Conservation (phyloP, 2,888 invertebrate species). For the Amphipyra berbera region DNA sequence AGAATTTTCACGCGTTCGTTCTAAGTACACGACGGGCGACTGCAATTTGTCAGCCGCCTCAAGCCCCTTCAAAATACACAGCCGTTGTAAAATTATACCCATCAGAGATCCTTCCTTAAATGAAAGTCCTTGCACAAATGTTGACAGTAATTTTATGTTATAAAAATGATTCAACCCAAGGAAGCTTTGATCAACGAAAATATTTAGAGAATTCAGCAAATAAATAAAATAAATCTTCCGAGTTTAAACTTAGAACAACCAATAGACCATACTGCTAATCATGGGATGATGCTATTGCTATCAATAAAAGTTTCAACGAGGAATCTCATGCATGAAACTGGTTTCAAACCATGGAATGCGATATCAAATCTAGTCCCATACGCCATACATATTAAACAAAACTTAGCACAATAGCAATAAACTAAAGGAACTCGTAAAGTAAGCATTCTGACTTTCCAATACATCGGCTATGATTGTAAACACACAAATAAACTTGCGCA, state of each 20-base stretch:
- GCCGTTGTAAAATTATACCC: conserved; percentile 62
- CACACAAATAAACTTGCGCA: conserved; percentile 38
- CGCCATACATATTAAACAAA: conserved; percentile 34
- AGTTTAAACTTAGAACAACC: background rate
- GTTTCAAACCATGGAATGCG: conserved; percentile 29
- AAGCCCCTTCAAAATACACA: conserved; percentile 60
- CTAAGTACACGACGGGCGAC: conserved; percentile 61
- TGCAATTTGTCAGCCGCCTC: conserved; percentile 70
- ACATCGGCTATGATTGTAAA: conserved; percentile 33
- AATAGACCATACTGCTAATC: conserved; percentile 20
- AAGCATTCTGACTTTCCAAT: conserved; percentile 35
- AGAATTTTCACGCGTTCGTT: conserved; percentile 69
- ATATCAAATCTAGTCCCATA: conserved; percentile 23
- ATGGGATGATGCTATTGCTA: conserved; percentile 24
- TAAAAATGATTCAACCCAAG: background rate
- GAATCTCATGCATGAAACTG: conserved; percentile 18
- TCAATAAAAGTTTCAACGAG: conserved; percentile 24
- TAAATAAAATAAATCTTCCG: too few species aligned
- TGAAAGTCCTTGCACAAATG: conserved; percentile 30
- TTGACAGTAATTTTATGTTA: conserved; percentile 1
- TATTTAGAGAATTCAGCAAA: too few species aligned
- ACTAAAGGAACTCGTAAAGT: conserved; percentile 25
- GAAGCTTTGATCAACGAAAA: too few species aligned
- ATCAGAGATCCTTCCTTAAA: conserved; percentile 43
- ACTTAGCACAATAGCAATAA: conserved; percentile 42